phyloP scores from a whole-genome alignment of 2,888 invertebrate genomes.

The Patella caerulea region DNA sequence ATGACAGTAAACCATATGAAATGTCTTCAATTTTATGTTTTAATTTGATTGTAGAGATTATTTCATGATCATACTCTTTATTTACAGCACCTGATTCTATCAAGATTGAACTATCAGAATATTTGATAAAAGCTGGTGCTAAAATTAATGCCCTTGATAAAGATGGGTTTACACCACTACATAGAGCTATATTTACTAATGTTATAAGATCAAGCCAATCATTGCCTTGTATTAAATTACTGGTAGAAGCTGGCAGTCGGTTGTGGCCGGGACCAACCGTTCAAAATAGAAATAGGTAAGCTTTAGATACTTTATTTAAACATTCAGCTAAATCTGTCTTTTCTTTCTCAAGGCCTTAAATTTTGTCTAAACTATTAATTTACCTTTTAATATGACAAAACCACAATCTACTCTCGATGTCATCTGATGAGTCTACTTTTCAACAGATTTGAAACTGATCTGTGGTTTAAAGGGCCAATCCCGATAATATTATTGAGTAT shows the following conservation, averaged over 20 bases:
- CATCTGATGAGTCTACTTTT: too few relatives aligned
- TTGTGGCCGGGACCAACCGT: conserved; percentile 14
- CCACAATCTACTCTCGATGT: too few relatives aligned
- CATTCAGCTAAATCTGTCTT: too few relatives aligned
- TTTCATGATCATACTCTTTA: neutral
- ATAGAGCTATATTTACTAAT: conserved; percentile 22
- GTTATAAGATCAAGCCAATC: conserved; percentile 18
- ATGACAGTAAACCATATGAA: too few relatives aligned
- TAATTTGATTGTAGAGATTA: neutral
- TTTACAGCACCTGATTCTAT: neutral
- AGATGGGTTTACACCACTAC: conserved; percentile 26
- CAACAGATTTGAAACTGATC: too few relatives aligned
- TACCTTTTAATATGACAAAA: too few relatives aligned
- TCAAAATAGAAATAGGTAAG: conserved; percentile 12
- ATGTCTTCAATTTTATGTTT: too few relatives aligned
- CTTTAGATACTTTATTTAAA: too few relatives aligned
- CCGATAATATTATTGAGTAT: too few relatives aligned
- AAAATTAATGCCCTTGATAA: conserved; percentile 25
- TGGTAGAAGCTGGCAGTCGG: conserved; percentile 26
- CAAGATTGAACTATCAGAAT: conserved; percentile 15
- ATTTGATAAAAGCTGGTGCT: conserved; percentile 23
- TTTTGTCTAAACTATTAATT: too few relatives aligned
- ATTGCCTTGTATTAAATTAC: conserved; percentile 18
- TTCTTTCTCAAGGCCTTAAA: too few relatives aligned
- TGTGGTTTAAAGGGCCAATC: too few relatives aligned